Evolutionary conservation across 92 coral and sea anemone species (phyloP).

Genomic region (Siderastrea radians): DNA sequence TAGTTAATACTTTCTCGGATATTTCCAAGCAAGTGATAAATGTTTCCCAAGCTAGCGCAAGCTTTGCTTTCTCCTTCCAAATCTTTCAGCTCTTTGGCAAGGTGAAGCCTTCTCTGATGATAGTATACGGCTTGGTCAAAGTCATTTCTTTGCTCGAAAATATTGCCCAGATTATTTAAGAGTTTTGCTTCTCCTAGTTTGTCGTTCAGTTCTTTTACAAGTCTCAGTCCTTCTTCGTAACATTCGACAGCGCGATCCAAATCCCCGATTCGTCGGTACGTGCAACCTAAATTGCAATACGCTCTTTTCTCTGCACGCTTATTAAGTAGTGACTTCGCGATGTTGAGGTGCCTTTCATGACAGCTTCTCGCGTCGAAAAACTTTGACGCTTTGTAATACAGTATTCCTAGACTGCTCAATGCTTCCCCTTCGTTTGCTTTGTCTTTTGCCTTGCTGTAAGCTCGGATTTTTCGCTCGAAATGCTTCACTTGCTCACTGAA

Average conservation of each 20-base stretch:
- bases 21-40: slow-evolving; percentile 91
- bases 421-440: slow-evolving; percentile 88
- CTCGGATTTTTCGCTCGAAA: slow-evolving; percentile 78
- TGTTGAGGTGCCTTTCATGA: slow-evolving; percentile 87
- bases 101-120: slow-evolving; percentile 82
- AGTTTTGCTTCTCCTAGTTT: slow-evolving; percentile 95
- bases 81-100: slow-evolving; percentile 93
- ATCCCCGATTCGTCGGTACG: slow-evolving; percentile 83
- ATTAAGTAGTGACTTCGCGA: slow-evolving; percentile 74
- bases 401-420: slow-evolving; percentile 89
- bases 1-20: slow-evolving; percentile 93
- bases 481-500: slow-evolving; percentile 84
- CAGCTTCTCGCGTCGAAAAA: slow-evolving; percentile 87
- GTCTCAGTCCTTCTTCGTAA: slow-evolving; percentile 91
- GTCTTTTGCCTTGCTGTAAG: slow-evolving; percentile 86
- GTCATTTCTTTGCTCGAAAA: slow-evolving; percentile 88
- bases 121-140: slow-evolving; percentile 91
- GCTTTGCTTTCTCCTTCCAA: slow-evolving; percentile 95
- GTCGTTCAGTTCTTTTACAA: slow-evolving; percentile 85
- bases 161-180: slow-evolving; percentile 93
- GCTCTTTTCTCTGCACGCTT: slow-evolving; percentile 88
- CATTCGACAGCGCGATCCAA: slow-evolving; percentile 92
- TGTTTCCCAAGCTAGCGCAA: slow-evolving; percentile 95
- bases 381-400: slow-evolving; percentile 89
- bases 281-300: slow-evolving; percentile 94